A percentile compares a stretch with the other conserved stretches of the same genome.
These are phyloP conservation scores for Drosophila ogumai DNA, from an alignment of 1,140 invertebrate genomes.

Conservation along the genomic window DNA sequence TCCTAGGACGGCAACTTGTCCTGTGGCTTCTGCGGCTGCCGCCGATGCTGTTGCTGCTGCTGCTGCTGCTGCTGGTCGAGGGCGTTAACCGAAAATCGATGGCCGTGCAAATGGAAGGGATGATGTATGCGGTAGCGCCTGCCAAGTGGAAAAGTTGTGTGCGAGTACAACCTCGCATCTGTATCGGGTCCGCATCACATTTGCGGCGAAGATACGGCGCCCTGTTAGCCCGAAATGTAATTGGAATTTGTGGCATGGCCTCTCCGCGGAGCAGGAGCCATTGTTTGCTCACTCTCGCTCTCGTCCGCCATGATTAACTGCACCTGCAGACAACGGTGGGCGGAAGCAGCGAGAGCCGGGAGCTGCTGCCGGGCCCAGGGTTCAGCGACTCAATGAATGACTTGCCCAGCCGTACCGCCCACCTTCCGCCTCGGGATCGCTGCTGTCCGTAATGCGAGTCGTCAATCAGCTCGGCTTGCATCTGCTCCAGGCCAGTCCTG, in stretches of 20 bases:
- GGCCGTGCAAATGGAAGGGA: conserved; percentile 81
- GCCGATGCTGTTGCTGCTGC: conserved; percentile 22
- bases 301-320: conserved; percentile 81
- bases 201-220: conserved; percentile 33
- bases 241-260: conserved; percentile 70
- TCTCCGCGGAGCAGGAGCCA: conserved; percentile 34
- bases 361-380: background rate
- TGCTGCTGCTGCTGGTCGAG: conserved; percentile 28
- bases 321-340: conserved; percentile 52
- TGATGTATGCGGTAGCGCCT: conserved; percentile 75
- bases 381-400: conserved; percentile 12
- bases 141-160: conserved; percentile 70
- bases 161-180: conserved; percentile 37
- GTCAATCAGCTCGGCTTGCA: conserved; percentile 85
- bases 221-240: conserved; percentile 63
- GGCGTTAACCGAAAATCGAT: conserved; percentile 82
- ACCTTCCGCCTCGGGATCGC: background rate
- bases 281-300: conserved; percentile 76
- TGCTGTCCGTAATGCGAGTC: conserved; percentile 61
- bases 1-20: conserved; percentile 51
- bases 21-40: conserved; percentile 42
- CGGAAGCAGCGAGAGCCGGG: conserved; percentile 11
- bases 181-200: conserved; percentile 34
- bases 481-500: conserved; percentile 76
- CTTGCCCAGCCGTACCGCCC: conserved; percentile 1